phyloP scores from a whole-genome alignment of 2,797 vertebrate genomes.

The Phalanger gymnotis region DNA sequence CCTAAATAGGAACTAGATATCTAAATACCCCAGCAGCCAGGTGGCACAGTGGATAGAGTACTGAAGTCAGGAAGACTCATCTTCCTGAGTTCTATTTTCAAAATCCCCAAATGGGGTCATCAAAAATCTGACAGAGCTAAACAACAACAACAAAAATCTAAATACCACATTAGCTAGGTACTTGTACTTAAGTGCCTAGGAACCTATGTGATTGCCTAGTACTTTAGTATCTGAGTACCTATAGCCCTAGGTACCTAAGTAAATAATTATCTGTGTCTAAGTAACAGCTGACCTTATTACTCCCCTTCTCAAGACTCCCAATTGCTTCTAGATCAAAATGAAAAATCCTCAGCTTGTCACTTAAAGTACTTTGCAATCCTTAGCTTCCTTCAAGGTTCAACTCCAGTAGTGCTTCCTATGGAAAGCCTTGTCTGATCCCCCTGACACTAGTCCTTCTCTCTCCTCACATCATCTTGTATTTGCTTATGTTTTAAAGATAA shows the following conservation, averaged over 20 bases:
- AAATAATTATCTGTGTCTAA: neutral
- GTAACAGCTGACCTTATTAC: neutral
- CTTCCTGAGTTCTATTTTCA: neutral
- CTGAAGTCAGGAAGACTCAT: neutral
- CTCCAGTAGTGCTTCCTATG: neutral
- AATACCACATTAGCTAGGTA: neutral
- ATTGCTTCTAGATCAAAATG: neutral
- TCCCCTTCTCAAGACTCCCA: neutral
- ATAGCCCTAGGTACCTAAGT: neutral
- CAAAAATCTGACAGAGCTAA: too few relatives aligned
- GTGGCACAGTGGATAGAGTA: neutral
- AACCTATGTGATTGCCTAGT: too few relatives aligned
- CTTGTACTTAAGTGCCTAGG: neutral
- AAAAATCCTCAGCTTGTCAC: neutral
- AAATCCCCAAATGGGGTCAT: neutral
- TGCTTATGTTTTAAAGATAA: conserved; percentile 40
- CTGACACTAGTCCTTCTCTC: neutral
- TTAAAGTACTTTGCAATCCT: neutral
- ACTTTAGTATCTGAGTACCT: neutral
- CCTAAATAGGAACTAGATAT: neutral
- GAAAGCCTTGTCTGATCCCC: neutral
- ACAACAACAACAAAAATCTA: neutral
- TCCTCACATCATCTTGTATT: neutral
- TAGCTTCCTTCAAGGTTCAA: neutral
- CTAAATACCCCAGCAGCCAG: neutral